Evolutionary conservation across 64 coral and sea anemone species (phyloP), one percentile per base, ranked within the genome.

Genomic region (Acropora tenuis): DNA sequence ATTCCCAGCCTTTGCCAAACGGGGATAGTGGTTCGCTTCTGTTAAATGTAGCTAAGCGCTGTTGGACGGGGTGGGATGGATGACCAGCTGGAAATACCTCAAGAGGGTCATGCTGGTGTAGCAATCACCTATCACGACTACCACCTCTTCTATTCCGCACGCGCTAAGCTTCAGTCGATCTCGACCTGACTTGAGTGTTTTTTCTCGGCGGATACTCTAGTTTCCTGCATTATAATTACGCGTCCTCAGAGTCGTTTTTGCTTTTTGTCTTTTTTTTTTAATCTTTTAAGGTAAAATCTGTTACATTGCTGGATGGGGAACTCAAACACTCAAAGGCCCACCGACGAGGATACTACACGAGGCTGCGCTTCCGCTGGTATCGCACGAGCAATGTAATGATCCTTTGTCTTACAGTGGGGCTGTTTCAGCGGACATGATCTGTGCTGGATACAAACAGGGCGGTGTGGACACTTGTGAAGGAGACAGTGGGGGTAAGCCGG

Each of bases 271-370:
- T 83, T 44, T 82, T 61, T 76, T 19, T 10, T 47, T 9, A 58
- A 10, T 10, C 10, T 71, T n/a, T 66, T 91, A 80, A 98, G 96
- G 86, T 74, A 95, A 87, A 72, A 87, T 95, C 82, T 98, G 96
- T 68, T 95, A 94, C 43, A 94, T 98, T 11, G 96, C 96, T 48
- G 96, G 96, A 2, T 98, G 96, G 96, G 96, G 96, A 7, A 98
- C 78, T 41, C 67, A 95, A 6, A 90, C 87, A n/a, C 18, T 95
- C 6, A 82, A 94, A 78, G 94, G 93, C 8, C 90, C 96, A 12
- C 17, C 75, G 30, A 87, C 77, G 13, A 75, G 86, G 46, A 88
- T 90, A 8, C 75, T 95, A 7, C 90, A 90, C 41, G 93, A 98
- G 12, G 93, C 90, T 60, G 61, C 90, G 2, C 65, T 98, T 48